These are phyloP conservation scores for Melierax canorus DNA, from an alignment of 2,113 vertebrate genomes.

Conservation along the genomic window DNA sequence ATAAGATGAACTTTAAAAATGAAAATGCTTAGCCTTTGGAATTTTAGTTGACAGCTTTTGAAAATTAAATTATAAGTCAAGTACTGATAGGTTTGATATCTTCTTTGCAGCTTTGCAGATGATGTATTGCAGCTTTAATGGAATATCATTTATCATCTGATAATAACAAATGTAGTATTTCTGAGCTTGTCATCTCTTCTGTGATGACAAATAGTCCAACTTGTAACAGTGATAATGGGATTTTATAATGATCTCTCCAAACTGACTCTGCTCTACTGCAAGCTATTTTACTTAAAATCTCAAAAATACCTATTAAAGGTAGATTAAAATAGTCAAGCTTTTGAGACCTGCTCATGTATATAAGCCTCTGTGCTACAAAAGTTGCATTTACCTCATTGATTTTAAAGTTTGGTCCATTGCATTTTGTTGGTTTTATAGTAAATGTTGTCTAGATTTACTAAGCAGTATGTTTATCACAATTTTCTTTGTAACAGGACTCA, in stretches of 20 bases:
- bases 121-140: conserved; percentile 85
- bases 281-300: conserved; percentile 72
- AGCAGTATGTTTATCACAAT: not conserved
- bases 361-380: not conserved
- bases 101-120: conserved; percentile 78
- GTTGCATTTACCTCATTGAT: not conserved
- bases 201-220: conserved; percentile 92
- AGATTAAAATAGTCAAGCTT: conserved; percentile 30
- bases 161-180: conserved; percentile 92
- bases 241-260: conserved; percentile 91
- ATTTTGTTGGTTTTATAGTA: not conserved
- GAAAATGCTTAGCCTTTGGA: conserved; percentile 83
- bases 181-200: conserved; percentile 87
- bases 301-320: conserved; percentile 69
- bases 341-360: not conserved
- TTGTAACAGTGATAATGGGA: conserved; percentile 89
- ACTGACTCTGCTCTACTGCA: conserved; percentile 70
- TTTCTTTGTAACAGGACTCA: not conserved
- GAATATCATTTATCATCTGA: conserved; percentile 92
- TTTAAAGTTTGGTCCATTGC: not conserved
- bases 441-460: not conserved
- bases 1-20: conserved; percentile 84
- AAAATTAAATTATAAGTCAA: conserved; percentile 84
- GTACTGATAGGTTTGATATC: conserved; percentile 81
- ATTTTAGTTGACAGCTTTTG: conserved; percentile 84